A percentile compares a stretch with the other conserved stretches of the same genome.
Conservation (phyloP, 2,888 invertebrate species). For the Octonoba sinensis region DNA sequence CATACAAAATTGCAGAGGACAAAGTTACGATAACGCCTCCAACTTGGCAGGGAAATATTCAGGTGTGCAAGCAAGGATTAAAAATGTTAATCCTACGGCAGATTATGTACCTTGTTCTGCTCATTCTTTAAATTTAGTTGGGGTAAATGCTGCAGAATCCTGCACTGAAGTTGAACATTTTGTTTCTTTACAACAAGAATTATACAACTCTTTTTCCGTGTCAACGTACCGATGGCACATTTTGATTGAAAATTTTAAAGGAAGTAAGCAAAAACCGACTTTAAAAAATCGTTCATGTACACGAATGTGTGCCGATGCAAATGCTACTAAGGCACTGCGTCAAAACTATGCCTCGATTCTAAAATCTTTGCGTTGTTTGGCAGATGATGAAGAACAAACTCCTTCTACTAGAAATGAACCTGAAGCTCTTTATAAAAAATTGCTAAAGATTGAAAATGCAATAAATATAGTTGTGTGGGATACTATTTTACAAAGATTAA, state of each 20-base stretch:
- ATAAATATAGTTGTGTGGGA: too few species aligned
- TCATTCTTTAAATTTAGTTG: constrained; percentile 13
- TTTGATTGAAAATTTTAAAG: background rate
- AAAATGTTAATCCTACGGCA: background rate
- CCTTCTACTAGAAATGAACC: constrained; percentile 14
- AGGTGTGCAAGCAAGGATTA: constrained; percentile 12
- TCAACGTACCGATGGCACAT: constrained; percentile 17
- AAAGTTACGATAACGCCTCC: constrained; percentile 18
- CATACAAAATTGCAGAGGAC: background rate
- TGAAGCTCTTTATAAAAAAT: too few species aligned
- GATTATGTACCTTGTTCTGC: constrained; percentile 19
- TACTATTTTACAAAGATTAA: constrained; percentile 21
- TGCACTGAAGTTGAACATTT: constrained; percentile 16
- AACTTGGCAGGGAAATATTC: constrained; percentile 31
- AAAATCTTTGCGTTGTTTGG: constrained; percentile 7
- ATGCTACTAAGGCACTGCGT: constrained; percentile 10
- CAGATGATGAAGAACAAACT: constrained; percentile 4
- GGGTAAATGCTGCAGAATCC: constrained; percentile 11
- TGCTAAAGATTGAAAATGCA: too few species aligned
- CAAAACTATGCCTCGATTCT: constrained; percentile 20
- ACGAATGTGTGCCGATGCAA: constrained; percentile 1
- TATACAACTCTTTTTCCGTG: constrained; percentile 25
- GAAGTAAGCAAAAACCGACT: background rate
- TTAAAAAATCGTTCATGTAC: constrained; percentile 9
- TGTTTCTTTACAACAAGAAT: constrained; percentile 8